Evolutionary conservation across 2,888 invertebrate genomes (phyloP), one percentile per base, ranked within the genome.

Genomic region (Lapara coniferarum): DNA sequence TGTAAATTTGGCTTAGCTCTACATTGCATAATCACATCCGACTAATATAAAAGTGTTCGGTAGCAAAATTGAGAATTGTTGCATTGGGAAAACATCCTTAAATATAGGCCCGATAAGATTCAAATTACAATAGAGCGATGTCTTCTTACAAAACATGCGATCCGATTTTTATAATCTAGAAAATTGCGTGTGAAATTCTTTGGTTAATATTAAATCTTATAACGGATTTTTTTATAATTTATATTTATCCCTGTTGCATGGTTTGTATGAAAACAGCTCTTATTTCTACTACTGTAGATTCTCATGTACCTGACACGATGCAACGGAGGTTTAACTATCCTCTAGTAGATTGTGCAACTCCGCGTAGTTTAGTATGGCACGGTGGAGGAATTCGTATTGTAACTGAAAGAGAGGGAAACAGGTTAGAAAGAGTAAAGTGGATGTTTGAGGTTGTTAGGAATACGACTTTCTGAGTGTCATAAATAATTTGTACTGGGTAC

Each of bases 321-420:
- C 16, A 2, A 0, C 10, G 25, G 19, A 55, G 66, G 86, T 80
- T 93, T 94, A 94, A 86, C 94, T 93, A 84, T 93, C 94, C 72
- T 96, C 96, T 69, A 95, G 95, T 74, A 97, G 92, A 89, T 97
- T 97, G 93, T 97, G 97, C 78, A 98, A 95, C 89, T 98, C 97
- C 75, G 97, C 96, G 87, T 98, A 98, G 94, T 97, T 97, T 77
- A 97, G 95, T 90, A 98, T 97, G 88, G 97, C 98, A 94, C 98
- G 97, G 94, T 98, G 97, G 82, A 98, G 95, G 94, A 98, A 98
- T 95, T 98, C 98, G 92, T 98, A 98, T 94, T 98, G 98, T 89
- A 97, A 96, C 98, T 98, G 94, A 49, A 94, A 94, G 76, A 71
- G 66, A 71, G 67, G 74, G 52, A 67, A 67, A 53, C 16, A 59